A percentile compares a stretch with the other conserved stretches of the same genome.
Conservation (phyloP, 2,797 vertebrate species). For the Chelmon rostratus region DNA sequence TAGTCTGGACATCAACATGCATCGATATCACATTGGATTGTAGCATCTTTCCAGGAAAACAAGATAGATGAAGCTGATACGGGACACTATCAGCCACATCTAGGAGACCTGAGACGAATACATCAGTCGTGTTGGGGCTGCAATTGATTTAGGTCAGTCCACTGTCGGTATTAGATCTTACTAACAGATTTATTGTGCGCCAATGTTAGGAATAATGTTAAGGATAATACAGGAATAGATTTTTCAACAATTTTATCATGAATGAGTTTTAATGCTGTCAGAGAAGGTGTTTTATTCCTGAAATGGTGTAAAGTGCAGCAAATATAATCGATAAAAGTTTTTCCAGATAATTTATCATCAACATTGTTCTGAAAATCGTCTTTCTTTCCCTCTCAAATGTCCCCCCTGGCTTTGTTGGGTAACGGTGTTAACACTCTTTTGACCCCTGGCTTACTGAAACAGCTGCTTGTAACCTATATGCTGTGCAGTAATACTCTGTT, state of each 20-base stretch:
- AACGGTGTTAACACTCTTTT: conserved; percentile 60
- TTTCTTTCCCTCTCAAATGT: conserved; percentile 50
- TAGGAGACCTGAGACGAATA: conserved; percentile 48
- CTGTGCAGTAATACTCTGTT: conserved; percentile 62
- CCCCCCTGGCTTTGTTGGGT: conserved; percentile 45
- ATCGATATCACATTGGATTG: conserved; percentile 39
- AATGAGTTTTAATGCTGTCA: not conserved
- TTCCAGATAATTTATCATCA: conserved; percentile 45
- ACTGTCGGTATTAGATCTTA: conserved; percentile 13
- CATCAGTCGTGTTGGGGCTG: conserved; percentile 24
- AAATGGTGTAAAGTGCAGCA: conserved; percentile 5
- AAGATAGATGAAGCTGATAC: conserved; percentile 58
- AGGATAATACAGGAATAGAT: not conserved
- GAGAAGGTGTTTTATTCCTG: conserved; percentile 1
- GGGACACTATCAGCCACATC: conserved; percentile 50
- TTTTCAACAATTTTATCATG: conserved; percentile 1
- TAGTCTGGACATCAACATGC: conserved; percentile 58
- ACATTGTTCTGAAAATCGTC: conserved; percentile 15
- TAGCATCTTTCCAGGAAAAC: conserved; percentile 60
- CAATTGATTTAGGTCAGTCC: conserved; percentile 36
- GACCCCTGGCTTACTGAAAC: conserved; percentile 54
- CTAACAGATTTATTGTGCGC: conserved; percentile 21
- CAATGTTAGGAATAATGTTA: not conserved
- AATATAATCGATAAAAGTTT: conserved; percentile 3
- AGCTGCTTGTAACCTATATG: conserved; percentile 69